Conservation (phyloP, 2,888 invertebrate species). For the Allacma fusca region DNA sequence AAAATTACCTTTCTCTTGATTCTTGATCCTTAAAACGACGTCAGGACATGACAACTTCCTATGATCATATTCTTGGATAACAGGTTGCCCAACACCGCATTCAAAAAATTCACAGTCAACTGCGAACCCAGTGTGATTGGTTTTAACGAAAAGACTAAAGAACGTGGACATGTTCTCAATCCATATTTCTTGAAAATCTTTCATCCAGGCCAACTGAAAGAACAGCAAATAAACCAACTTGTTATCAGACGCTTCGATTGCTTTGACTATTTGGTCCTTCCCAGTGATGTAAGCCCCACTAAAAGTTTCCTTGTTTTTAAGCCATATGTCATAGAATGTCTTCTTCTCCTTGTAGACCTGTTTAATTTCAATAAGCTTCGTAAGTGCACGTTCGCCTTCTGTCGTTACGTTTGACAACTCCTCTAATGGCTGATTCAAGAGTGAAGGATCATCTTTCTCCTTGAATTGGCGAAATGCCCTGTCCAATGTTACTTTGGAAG, state of each 20-base stretch:
- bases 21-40: background rate
- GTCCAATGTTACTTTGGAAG: too few species aligned
- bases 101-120: background rate
- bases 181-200: background rate
- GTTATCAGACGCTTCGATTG: background rate
- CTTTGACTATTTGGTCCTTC: background rate
- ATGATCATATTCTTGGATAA: background rate
- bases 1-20: too few species aligned
- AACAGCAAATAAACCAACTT: conserved; percentile 3
- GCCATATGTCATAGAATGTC: background rate
- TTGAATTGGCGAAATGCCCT: too few species aligned
- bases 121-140: background rate
- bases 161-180: background rate
- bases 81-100: background rate
- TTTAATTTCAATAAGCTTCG: background rate
- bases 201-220: background rate
- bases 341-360: background rate
- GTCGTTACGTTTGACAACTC: background rate
- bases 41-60: background rate
- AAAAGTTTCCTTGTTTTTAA: background rate
- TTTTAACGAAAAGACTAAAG: background rate
- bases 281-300: background rate
- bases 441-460: too few species aligned
- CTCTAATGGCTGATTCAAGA: background rate
- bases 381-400: too few species aligned